Base-by-base conservation (phyloP, 2,797 vertebrate genomes). In the Falco peregrinus region DNA sequence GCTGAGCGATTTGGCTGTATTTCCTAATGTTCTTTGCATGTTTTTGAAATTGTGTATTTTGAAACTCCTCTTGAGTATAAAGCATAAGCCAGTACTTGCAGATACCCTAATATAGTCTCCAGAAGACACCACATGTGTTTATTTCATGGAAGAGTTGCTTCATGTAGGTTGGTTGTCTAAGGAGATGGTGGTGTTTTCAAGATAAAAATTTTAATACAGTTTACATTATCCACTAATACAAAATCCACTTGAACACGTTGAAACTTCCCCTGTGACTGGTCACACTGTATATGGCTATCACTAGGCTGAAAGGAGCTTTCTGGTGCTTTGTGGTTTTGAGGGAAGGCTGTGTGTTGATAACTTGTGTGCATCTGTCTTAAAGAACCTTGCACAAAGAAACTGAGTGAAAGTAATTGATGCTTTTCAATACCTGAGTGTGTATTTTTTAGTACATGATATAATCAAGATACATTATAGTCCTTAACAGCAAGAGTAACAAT, bases 251-350 rank as follows among this genome's bases (percentile, higher is more conserved):
- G 1, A 82, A 50, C 2, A 0, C 31, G n/a, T 56, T 54, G 47
- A 12, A 65, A 13, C 37, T 41, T 71, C 12, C 18, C 57, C n/a
- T 39, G 56, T 17, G 74, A 57, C 43, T 45, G 29, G 15, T 60
- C 0, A 3, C 8, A 1, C 16, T 57, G 37, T 61, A 15, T 14
- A 3, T 63, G 56, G 48, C 8, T 60, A 3, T 60, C 4, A 8
- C 2, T 33, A 53, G 10, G 13, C 15, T 41, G 31, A 21, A 67
- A 69, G 39, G 75, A 71, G 1, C 53, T 57, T 54, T 5, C 11
- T 64, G 63, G 53, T 54, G 6, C 9, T 65, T 48, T 43, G 78
- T 54, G 60, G n/a, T 33, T 80, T 75, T 1, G 2, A 17, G 35
- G 80, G 53, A 6, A 71, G 31, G 43, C 29, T 39, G 7, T 50